Evolutionary conservation across 2,113 vertebrate species (phyloP).

Genomic region (Athene noctua): DNA sequence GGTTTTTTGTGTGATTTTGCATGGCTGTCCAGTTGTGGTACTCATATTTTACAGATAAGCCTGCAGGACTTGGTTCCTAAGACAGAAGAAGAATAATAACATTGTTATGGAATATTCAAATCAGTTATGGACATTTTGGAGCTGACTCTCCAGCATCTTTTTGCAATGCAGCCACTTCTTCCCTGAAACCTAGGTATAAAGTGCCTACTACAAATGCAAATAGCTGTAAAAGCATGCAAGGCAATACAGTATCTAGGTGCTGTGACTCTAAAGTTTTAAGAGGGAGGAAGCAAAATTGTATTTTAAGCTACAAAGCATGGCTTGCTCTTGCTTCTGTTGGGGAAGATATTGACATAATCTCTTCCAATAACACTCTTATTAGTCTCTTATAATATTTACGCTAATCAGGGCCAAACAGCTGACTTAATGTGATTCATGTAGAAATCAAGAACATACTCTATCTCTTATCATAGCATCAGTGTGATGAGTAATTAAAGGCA

Average conservation of each 20-base stretch:
- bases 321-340: not conserved
- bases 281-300: not conserved
- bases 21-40: not conserved
- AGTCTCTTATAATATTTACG: not conserved
- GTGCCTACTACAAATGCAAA: not conserved
- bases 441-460: not conserved
- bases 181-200: not conserved
- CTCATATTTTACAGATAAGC: not conserved
- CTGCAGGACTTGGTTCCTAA: not conserved
- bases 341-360: not conserved
- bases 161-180: not conserved
- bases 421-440: not conserved
- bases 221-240: not conserved
- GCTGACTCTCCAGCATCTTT: not conserved
- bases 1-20: not conserved
- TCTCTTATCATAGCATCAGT: not conserved
- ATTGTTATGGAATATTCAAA: not conserved
- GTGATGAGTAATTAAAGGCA: constrained; percentile 3
- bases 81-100: not conserved
- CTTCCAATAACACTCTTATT: not conserved
- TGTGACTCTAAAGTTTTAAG: not conserved
- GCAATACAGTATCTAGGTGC: not conserved
- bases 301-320: not conserved
- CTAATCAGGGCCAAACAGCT: not conserved
- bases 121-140: not conserved